These are phyloP conservation scores for Pangasius sanitwongsei DNA, from an alignment of 2,797 vertebrate genomes.

Conservation along the genomic window DNA sequence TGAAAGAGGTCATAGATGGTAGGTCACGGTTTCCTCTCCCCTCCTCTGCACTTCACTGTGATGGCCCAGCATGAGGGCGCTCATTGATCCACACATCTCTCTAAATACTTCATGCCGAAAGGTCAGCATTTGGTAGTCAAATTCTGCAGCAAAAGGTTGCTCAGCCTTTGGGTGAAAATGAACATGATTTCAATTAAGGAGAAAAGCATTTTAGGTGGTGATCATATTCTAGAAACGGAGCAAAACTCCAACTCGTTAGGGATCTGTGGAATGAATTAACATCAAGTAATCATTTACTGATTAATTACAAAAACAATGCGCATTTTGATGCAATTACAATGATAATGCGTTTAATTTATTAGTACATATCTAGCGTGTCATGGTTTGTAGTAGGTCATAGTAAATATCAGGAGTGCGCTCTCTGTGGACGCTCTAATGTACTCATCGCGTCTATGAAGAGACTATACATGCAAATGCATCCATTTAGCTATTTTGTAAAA, in stretches of 20 bases:
- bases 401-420: background rate
- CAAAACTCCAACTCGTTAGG: background rate
- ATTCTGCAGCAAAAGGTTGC: slow-evolving; percentile 52
- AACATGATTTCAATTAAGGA: slow-evolving; percentile 50
- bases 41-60: slow-evolving; percentile 35
- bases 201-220: background rate
- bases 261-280: background rate
- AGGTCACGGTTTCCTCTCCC: slow-evolving; percentile 34
- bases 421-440: background rate
- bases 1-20: slow-evolving; percentile 46
- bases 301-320: background rate
- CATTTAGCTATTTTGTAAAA: slow-evolving; percentile 23
- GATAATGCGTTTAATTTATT: background rate
- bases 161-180: slow-evolving; percentile 43
- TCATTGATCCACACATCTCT: slow-evolving; percentile 56
- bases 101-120: slow-evolving; percentile 52
- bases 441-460: background rate
- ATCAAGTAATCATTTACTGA: background rate
- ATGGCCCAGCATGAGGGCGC: slow-evolving; percentile 49
- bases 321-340: background rate
- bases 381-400: background rate
- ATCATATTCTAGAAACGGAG: background rate
- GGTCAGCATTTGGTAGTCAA: slow-evolving; percentile 65
- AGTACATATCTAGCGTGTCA: background rate
- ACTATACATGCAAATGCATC: background rate